A percentile compares a stretch with the other conserved stretches of the same genome.
Evolutionary conservation across 35 echinoderm and acorn worm genomes (phyloP).

Genomic region (Lytechinus variegatus): DNA sequence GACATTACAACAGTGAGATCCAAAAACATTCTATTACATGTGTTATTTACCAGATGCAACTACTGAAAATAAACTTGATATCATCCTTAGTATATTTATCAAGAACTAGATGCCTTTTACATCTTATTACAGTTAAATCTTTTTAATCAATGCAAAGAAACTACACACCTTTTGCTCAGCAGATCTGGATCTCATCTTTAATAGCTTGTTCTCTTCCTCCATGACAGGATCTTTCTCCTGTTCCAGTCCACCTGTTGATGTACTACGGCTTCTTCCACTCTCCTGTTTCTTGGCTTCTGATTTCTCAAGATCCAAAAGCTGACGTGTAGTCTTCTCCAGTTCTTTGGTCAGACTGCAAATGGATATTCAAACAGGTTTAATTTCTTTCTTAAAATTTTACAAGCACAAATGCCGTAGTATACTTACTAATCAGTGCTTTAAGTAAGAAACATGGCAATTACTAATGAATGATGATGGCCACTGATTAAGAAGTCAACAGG

Average conservation of each 20-base stretch:
- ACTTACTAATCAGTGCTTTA: no score
- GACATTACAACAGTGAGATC: no score
- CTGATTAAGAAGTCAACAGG: no score
- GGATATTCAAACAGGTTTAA: neutral
- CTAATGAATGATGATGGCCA: no score
- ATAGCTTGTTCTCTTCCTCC: neutral
- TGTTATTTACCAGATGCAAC: no score
- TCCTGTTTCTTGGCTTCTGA: neutral
- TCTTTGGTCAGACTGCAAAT: slow-evolving; percentile 40
- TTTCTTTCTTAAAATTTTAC: neutral
- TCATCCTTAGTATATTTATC: no score
- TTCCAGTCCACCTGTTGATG: slow-evolving; percentile 3
- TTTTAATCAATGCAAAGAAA: neutral
- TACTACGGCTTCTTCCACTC: neutral
- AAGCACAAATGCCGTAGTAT: neutral
- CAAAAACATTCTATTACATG: no score
- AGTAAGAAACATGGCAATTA: no score
- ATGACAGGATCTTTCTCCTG: neutral
- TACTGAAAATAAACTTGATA: no score
- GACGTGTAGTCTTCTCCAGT: slow-evolving; percentile 23
- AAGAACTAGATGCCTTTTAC: no score
- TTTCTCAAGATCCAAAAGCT: slow-evolving; percentile 30
- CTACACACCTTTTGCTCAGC: slow-evolving; percentile 34
- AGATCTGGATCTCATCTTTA: slow-evolving; percentile 41
- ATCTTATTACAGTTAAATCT: no score